Base-by-base conservation (phyloP, 1,140 invertebrate species). In the Spodoptera litura region DNA sequence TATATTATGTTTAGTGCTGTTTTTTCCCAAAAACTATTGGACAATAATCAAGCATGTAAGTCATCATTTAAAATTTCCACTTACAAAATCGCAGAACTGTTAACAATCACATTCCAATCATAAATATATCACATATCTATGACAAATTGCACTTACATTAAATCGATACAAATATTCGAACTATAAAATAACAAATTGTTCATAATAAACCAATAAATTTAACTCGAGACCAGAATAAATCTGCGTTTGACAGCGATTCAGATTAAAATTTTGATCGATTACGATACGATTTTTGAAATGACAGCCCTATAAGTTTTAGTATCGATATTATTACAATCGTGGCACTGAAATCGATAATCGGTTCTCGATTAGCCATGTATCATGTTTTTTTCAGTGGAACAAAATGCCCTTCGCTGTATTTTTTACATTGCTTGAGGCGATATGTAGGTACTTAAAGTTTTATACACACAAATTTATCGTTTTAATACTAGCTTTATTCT, bases 161-260 rank as follows among this genome's bases (percentile, higher is more conserved):
- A 59, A 73, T 15, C 38, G 55, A 73, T 59, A 59, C 38, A 15
- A 31, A 56, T 74, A 61, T 31, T 53, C 11, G 49, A 20, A 38
- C 27, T 59, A 59, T 78, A 49, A 78, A 66, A 64, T 77, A 78
- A 81, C 55, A 64, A 78, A 78, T 73, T 61, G 73, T 49, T 56
- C 25, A 62, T 80, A 76, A 76, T 76, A 77, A 76, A 35, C 49
- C 64, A 15, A 75, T 66, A 80, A 71, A 80, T 76, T 66, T 66
- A 27, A 59, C 64, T 9, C 20, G 5, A 10, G 38, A 35, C 25
- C 66, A 13, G 44, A 52, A 75, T 75, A 75, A 74, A 74, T 74
- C 56, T 20, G 31, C 2, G 13, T 3, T 0, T 56, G 68, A 71
- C 71, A 61, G 55, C 56, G 20, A 59, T 74, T 27, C 15, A 59